Conservation (phyloP, 1,140 invertebrate species). For the Zaprionus taronus region DNA sequence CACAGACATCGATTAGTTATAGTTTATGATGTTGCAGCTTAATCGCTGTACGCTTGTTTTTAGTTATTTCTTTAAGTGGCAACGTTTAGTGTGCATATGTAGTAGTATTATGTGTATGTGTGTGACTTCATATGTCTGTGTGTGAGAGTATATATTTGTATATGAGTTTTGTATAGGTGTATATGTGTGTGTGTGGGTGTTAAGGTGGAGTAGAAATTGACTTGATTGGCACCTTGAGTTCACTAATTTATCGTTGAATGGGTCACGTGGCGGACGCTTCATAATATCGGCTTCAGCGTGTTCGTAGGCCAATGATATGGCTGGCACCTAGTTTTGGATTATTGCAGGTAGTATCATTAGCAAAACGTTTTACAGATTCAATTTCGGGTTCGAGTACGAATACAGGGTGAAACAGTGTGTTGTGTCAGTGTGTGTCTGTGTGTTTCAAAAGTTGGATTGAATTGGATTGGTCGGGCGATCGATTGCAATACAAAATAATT, state of each 20-base stretch:
- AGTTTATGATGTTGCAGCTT: slow-evolving; percentile 61
- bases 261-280: slow-evolving; percentile 99
- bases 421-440: neutral
- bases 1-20: slow-evolving; percentile 67
- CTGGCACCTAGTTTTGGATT: slow-evolving; percentile 92
- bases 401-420: slow-evolving; percentile 1
- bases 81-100: slow-evolving; percentile 56
- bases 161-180: slow-evolving; percentile 25
- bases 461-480: slow-evolving; percentile 17
- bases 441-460: neutral
- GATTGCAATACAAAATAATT: slow-evolving; percentile 17
- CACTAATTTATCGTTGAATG: slow-evolving; percentile 97
- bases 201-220: slow-evolving; percentile 64
- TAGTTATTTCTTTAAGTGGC: slow-evolving; percentile 56
- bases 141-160: slow-evolving; percentile 29
- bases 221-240: slow-evolving; percentile 95
- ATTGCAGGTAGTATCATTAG: slow-evolving; percentile 77
- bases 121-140: slow-evolving; percentile 19
- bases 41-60: slow-evolving; percentile 50
- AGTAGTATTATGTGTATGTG: slow-evolving; percentile 9
- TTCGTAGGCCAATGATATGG: slow-evolving; percentile 99
- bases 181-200: slow-evolving; percentile 32
- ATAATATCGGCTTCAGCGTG: slow-evolving; percentile 99
- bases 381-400: slow-evolving; percentile 30
- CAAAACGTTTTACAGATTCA: slow-evolving; percentile 65